Evolutionary conservation across 2,888 invertebrate species (phyloP).

Genomic region (Drosophila testacea): DNA sequence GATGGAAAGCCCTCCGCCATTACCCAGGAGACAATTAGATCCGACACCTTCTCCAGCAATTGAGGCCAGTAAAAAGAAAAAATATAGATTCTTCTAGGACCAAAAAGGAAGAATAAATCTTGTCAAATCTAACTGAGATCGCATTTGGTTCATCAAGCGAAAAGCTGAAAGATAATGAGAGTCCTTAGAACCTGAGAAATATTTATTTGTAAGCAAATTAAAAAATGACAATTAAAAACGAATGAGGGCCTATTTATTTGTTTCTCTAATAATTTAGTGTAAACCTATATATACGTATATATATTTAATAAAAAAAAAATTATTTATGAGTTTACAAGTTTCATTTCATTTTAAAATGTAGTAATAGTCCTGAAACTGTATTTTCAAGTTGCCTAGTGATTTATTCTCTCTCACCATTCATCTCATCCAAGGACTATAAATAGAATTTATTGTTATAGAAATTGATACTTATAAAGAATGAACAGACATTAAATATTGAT

Average conservation of each 20-base stretch:
- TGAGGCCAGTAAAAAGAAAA: constrained; percentile 72
- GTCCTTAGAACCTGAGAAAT: constrained; percentile 47
- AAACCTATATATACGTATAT: constrained; percentile 14
- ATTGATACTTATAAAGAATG: not conserved
- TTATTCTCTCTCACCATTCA: not conserved
- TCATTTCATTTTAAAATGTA: not conserved
- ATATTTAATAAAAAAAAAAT: not conserved
- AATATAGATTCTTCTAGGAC: constrained; percentile 75
- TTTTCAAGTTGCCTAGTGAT: too few species aligned
- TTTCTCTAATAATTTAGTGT: constrained; percentile 30
- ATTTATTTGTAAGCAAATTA: constrained; percentile 37
- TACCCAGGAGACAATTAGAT: constrained; percentile 67
- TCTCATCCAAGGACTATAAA: not conserved
- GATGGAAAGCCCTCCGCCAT: constrained; percentile 69
- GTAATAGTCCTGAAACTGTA: too few species aligned
- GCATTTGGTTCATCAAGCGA: constrained; percentile 12
- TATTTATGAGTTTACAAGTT: not conserved
- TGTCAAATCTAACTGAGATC: not conserved
- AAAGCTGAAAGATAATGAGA: constrained; percentile 13
- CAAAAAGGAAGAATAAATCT: not conserved
- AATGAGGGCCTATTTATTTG: constrained; percentile 41
- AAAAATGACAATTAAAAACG: constrained; percentile 65
- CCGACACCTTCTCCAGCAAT: constrained; percentile 48
- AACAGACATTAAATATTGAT: not conserved
- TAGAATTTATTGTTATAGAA: not conserved